Conservation (phyloP, 2,888 invertebrate genomes). For the Acanthoscelides obtectus region DNA sequence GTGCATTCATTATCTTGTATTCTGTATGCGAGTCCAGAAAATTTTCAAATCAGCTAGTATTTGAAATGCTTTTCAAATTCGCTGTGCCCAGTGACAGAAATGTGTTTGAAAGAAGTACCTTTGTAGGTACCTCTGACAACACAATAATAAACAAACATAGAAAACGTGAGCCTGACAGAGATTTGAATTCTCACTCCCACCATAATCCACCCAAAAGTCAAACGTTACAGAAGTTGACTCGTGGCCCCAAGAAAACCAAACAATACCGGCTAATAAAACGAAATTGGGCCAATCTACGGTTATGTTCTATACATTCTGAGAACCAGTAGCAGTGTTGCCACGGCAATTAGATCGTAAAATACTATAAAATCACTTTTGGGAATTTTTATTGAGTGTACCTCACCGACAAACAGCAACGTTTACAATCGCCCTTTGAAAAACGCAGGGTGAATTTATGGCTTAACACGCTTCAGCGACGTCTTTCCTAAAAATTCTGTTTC, state of each 20-base stretch:
- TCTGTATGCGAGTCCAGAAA: too few species aligned
- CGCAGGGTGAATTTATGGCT: slow-evolving; percentile 24
- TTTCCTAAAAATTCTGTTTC: slow-evolving; percentile 33
- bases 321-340: slow-evolving; percentile 21
- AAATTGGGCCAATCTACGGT: slow-evolving; percentile 8
- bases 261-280: slow-evolving; percentile 7
- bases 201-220: slow-evolving; percentile 13
- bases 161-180: background rate
- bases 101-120: background rate
- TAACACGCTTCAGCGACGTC: slow-evolving; percentile 31
- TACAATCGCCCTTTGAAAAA: slow-evolving; percentile 21
- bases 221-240: slow-evolving; percentile 20
- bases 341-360: slow-evolving; percentile 33
- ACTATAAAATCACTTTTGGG: slow-evolving; percentile 30
- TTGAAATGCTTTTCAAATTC: background rate
- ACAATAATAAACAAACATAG: background rate
- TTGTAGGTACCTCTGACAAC: background rate
- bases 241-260: slow-evolving; percentile 17
- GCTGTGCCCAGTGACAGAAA: background rate
- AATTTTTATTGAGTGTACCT: slow-evolving; percentile 26
- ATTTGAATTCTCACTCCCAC: background rate
- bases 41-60: too few species aligned
- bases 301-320: slow-evolving; percentile 15
- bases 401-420: slow-evolving; percentile 23
- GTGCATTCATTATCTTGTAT: too few species aligned